Evolutionary conservation across 2,797 vertebrate genomes (phyloP), one percentile per base, ranked within the genome.

Genomic region (Phrynocephalus guinanensis): DNA sequence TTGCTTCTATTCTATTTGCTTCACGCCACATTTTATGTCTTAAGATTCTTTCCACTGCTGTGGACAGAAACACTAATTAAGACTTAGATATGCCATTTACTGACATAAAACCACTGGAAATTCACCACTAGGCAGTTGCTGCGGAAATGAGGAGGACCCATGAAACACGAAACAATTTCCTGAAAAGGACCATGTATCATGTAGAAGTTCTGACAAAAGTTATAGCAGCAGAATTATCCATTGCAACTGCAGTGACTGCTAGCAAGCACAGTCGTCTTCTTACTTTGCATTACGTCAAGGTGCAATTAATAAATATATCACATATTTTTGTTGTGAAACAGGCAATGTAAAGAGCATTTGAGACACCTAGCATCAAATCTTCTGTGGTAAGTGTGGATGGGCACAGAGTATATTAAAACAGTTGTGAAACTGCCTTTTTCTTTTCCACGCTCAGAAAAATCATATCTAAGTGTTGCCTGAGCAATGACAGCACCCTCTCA

Each of bases 1-100:
- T 92, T 92, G 87, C 90, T 95, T 94, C 93, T 91, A 94, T 94
- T 92, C 94, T 93, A 94, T 92, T 91, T 94, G 94, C 93, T 94
- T 93, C 86, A 38, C 28, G 44, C 83, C 77, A 20, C 63, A 92
- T 88, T 91, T 89, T 93, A 82, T 44, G 77, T 81, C 66, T 91
- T 92, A 87, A 90, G 67, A 80, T 87, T 84, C 28, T 91, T 70
- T 91, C 76, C 83, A 82, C 88, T 87, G 86, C 81, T 91, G 89
- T 89, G 91, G 90, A 94, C 90, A 95, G 93, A 93, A 91, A 91
- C 85, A 91, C 86, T 91, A 92, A 92, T 77, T 91, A 88, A 89
- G 87, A 79, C 86, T 92, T 84, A 5, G 77, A 90, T 33, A 67
- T 87, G 80, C 85, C 52, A n/a, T 81, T 79, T 80, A 38, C 11